These are phyloP conservation scores for Hephaestus fuliginosus DNA, from an alignment of 2,797 vertebrate genomes.

Conservation along the genomic window DNA sequence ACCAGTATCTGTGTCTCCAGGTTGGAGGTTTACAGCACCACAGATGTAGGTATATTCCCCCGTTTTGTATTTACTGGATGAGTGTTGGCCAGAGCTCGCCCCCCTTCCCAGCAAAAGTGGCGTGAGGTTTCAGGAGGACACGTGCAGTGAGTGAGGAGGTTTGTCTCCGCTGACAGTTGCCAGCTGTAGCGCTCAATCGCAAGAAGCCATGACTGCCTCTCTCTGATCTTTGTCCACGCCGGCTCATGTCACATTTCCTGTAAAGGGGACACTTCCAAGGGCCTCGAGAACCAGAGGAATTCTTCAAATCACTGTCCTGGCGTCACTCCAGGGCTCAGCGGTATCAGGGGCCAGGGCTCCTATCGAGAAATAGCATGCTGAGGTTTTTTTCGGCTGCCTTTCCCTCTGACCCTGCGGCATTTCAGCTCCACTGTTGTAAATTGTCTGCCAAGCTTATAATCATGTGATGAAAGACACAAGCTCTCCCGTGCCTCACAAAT, in stretches of 20 bases:
- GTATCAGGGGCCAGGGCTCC: conserved; percentile 65
- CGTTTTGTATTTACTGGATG: conserved; percentile 3
- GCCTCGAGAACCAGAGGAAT: conserved; percentile 78
- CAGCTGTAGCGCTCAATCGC: conserved; percentile 60
- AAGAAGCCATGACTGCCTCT: conserved; percentile 46
- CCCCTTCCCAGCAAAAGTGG: conserved; percentile 35
- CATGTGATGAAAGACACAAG: conserved; percentile 50
- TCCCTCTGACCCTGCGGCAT: conserved; percentile 62
- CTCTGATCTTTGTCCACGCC: conserved; percentile 59
- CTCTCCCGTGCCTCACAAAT: conserved; percentile 28
- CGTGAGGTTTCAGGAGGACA: conserved; percentile 59
- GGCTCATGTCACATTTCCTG: conserved; percentile 69
- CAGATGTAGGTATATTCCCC: conserved; percentile 14
- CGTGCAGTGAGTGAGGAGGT: conserved; percentile 14
- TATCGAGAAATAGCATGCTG: conserved; percentile 78
- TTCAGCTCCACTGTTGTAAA: conserved; percentile 64
- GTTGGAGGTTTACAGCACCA: conserved; percentile 43
- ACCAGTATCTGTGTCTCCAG: conserved; percentile 55
- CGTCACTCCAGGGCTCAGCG: conserved; percentile 70
- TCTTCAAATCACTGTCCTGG: conserved; percentile 81
- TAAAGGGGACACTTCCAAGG: conserved; percentile 60
- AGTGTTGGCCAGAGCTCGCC: conserved; percentile 24
- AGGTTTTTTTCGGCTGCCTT: conserved; percentile 75
- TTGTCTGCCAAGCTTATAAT: conserved; percentile 65
- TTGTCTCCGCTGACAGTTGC: conserved; percentile 59